Evolutionary conservation across 1,140 invertebrate species (phyloP).

Genomic region (Lethrus apterus): DNA sequence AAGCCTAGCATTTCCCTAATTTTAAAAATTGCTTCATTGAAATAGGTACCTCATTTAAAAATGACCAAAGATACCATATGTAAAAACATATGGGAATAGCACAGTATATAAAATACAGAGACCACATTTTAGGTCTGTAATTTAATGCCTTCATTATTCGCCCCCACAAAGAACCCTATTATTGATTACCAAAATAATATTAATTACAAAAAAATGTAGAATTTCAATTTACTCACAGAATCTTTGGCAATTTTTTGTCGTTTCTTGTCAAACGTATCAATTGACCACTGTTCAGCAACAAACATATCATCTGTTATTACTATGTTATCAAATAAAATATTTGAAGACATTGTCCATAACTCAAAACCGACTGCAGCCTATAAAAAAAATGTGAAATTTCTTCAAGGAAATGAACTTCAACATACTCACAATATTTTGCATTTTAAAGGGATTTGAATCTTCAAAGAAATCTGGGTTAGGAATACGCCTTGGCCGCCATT

Average conservation of each 20-base stretch:
- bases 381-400: constrained; percentile 25
- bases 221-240: constrained; percentile 54
- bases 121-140: constrained; percentile 72
- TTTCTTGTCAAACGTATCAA: constrained; percentile 81
- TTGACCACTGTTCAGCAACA: constrained; percentile 75
- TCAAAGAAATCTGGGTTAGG: constrained; percentile 90
- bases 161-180: constrained; percentile 62
- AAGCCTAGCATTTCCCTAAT: constrained; percentile 16
- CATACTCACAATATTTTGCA: constrained; percentile 84
- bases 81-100: constrained; percentile 63
- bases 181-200: background rate
- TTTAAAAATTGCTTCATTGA: too few species aligned
- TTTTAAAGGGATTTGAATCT: constrained; percentile 83
- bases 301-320: constrained; percentile 79
- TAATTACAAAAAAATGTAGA: background rate
- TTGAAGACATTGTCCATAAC: constrained; percentile 95
- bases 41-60: constrained; percentile 56
- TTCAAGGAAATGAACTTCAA: background rate
- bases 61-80: constrained; percentile 58
- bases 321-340: constrained; percentile 93
- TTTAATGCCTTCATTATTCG: constrained; percentile 63
- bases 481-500: constrained; percentile 83
- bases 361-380: constrained; percentile 91
- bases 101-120: constrained; percentile 68
- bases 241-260: constrained; percentile 68